Percentiles rank a stretch among this genome's conserved stretches.
These are phyloP conservation scores for Slavum lentiscoides DNA, from an alignment of 2,888 invertebrate species.

Conservation along the genomic window DNA sequence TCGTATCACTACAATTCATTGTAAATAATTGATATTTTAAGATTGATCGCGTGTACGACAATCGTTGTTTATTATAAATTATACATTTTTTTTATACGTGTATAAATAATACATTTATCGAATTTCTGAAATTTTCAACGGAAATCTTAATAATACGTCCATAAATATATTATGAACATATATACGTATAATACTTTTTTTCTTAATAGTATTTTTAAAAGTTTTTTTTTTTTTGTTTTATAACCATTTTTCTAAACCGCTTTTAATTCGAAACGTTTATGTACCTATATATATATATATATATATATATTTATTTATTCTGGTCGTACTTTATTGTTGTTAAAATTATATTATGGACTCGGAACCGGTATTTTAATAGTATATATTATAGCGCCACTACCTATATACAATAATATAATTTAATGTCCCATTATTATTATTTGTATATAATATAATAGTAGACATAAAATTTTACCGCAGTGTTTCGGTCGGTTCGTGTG, in stretches of 20 bases:
- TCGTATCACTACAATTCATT: too few relatives aligned
- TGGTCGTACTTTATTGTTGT: slow-evolving; percentile 7
- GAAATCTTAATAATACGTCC: too few relatives aligned
- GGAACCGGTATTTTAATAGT: slow-evolving; percentile 37
- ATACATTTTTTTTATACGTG: too few relatives aligned
- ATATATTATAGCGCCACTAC: slow-evolving; percentile 38
- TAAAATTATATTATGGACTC: slow-evolving; percentile 18
- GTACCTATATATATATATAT: too few relatives aligned
- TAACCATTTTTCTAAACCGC: slow-evolving; percentile 12
- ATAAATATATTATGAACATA: too few relatives aligned
- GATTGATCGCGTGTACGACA: too few relatives aligned
- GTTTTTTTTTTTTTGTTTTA: slow-evolving; percentile 1
- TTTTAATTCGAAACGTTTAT: slow-evolving; percentile 11
- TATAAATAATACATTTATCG: too few relatives aligned
- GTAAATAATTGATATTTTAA: too few relatives aligned
- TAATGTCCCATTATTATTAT: neutral
- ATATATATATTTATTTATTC: neutral
- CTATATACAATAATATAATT: neutral
- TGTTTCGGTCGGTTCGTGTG: neutral
- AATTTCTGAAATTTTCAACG: too few relatives aligned
- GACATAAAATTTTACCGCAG: neutral
- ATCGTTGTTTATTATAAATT: too few relatives aligned
- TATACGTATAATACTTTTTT: neutral
- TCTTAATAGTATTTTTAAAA: neutral
- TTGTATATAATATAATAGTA: slow-evolving; percentile 3